Percentiles rank a stretch among this genome's conserved stretches.
These are phyloP conservation scores for Trichosurus vulpecula DNA, from an alignment of 2,797 vertebrate genomes.

Conservation along the genomic window DNA sequence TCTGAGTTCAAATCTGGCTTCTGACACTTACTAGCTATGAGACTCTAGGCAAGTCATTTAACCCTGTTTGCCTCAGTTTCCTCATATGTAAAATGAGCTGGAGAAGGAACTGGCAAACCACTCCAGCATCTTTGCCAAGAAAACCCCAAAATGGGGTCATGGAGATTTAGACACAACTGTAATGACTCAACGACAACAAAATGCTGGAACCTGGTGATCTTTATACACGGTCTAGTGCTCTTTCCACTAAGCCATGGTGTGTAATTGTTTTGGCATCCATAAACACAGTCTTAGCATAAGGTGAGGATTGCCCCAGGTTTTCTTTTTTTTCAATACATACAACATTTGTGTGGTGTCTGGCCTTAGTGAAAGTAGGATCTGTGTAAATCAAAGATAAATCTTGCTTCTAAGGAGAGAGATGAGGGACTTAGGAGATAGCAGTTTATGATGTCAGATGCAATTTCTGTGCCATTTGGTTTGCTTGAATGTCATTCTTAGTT, in stretches of 20 bases:
- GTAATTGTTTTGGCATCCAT: background rate
- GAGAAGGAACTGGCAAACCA: background rate
- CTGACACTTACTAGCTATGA: background rate
- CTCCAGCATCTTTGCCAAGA: background rate
- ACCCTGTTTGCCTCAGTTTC: background rate
- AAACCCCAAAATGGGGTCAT: background rate
- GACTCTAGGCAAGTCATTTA: background rate
- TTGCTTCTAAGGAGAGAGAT: background rate
- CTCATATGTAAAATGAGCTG: background rate
- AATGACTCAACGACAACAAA: background rate
- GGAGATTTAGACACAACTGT: background rate
- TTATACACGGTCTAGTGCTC: background rate
- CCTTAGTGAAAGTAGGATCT: slow-evolving; percentile 33
- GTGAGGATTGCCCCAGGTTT: background rate
- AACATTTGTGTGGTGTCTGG: background rate
- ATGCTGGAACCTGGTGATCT: background rate
- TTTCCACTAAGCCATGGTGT: background rate
- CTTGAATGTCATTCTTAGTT: background rate
- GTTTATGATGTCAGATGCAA: background rate
- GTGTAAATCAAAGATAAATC: background rate
- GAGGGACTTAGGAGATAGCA: background rate
- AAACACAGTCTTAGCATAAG: background rate
- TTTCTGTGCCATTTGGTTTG: background rate
- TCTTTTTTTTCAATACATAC: background rate
- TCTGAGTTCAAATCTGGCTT: background rate